Base-by-base conservation (phyloP, 2,797 vertebrate species). In the Helicolenus hilgendorfi region DNA sequence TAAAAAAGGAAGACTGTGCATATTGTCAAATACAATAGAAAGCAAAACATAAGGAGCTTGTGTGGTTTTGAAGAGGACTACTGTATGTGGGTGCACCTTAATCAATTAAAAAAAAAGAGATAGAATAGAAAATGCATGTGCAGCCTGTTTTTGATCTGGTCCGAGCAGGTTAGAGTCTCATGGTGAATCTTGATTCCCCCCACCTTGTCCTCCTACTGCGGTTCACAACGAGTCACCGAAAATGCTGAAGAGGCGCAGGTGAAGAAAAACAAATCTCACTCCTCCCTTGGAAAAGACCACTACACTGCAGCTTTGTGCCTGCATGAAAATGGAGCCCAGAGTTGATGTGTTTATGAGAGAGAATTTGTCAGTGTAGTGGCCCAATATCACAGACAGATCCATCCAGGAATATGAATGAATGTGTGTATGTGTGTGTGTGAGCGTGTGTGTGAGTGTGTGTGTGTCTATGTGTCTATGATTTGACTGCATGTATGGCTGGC, bases 401-500 rank as follows among this genome's bases (percentile, higher is more conserved):
- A 87, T 89, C 77, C 71, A 84, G 63, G 20, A 82, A 86, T 80
- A 64, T 74, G 69, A 41, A 26, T 60, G 24, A 14, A 14, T 59
- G 56, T 26, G 68, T 63, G 13, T 59, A 38, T 60, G 45, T 76
- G 64, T 74, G 69, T 74, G 76, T 2, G 36, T 0, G 65, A 63
- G 72, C 58, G 49, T 84, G 26, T 59, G 41, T 45, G 85, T 73
- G 83, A 72, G 77, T 69, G 20, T 56, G 70, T 31, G 67, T 79
- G 76, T 60, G 72, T 55, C 60, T 68, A 64, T 63, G 59, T 68
- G 65, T 58, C 38, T 55, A 72, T 77, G 69, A 92, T 91, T 67
- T 94, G 89, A 91, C 84, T 86, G 89, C 89, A 91, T 90, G 85
- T 93, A 84, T 65, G 89, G 92, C 79, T 95, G 92, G 91, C 93